phyloP scores from a whole-genome alignment of 2,797 vertebrate species.

The Orientallactaga sibirica region DNA sequence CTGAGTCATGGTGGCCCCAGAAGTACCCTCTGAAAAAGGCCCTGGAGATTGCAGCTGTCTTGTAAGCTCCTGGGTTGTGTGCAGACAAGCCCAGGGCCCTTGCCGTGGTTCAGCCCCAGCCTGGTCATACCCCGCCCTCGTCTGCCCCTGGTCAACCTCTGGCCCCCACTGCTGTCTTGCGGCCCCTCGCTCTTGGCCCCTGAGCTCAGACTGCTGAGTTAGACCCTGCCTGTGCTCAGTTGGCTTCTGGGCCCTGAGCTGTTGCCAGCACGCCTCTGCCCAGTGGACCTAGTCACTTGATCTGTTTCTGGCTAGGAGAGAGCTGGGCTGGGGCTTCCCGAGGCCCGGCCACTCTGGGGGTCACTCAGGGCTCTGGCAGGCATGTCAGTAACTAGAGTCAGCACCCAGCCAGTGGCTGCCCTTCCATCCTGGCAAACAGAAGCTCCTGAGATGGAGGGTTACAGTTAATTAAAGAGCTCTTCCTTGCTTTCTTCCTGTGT shows the following conservation, averaged over 20 bases:
- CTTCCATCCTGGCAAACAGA: constrained; percentile 64
- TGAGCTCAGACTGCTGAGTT: too few relatives aligned
- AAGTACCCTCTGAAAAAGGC: not conserved
- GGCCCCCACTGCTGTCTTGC: not conserved
- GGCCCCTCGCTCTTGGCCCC: not conserved
- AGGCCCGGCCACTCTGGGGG: not conserved
- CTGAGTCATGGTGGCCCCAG: too few relatives aligned
- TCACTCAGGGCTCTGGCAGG: not conserved
- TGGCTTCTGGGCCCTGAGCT: not conserved
- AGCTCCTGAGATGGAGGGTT: constrained; percentile 88
- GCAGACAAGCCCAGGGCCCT: not conserved
- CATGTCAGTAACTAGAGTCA: too few relatives aligned
- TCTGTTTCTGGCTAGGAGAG: not conserved
- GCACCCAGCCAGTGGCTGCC: not conserved
- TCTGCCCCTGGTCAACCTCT: not conserved
- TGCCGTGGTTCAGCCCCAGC: too few relatives aligned
- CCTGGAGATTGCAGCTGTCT: not conserved
- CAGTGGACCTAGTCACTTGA: rapidly evolving
- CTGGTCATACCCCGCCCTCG: too few relatives aligned
- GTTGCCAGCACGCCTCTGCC: not conserved
- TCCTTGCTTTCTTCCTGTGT: constrained; percentile 87
- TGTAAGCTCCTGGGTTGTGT: not conserved
- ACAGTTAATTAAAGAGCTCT: constrained; percentile 92
- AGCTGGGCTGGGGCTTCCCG: not conserved
- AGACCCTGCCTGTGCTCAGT: not conserved